Evolutionary conservation across 2,797 vertebrate species (phyloP), one percentile per base, ranked within the genome.

Genomic region (Halcyon badia): DNA sequence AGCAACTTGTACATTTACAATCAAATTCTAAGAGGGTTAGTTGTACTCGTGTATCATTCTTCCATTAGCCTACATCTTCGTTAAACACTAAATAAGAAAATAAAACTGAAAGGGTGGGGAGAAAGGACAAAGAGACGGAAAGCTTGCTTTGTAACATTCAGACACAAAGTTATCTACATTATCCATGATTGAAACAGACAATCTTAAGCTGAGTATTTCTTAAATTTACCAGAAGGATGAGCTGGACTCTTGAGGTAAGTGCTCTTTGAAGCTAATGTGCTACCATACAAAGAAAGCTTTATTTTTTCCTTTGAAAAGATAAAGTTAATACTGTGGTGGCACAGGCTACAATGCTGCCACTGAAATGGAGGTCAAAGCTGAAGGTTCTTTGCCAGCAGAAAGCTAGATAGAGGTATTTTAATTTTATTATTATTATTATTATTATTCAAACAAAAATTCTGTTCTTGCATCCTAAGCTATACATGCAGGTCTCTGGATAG

Each of bases 211-310:
- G 97, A 98, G 98, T 95, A 93, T 98, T 98, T 98, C 98, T 98
- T 98, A 98, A 98, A 98, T 99, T 98, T 98, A 92, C 94, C 96
- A 91, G 97, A 98, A 98, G 94, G 98, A 99, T 98, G 97, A 96
- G 90, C 96, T 98, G 97, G 97, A 98, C 95, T 98, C 98, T 98
- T 98, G 97, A 98, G 97, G 98, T 98, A 98, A 99, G 98, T 98
- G 97, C 97, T 98, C 97, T 98, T 97, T 96, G 97, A 97, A 98
- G 96, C 87, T 83, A 98, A 98, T 93, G 93, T 96, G 97, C 94
- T 97, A 97, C 96, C 77, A 97, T 98, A 98, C 97, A 98, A 98
- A 98, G 97, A 97, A 97, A 96, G 93, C 90, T 97, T 97, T 97
- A 78, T 98, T 56, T 94, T 95, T 96, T 42, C 96, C 97, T 97